Percentiles rank a stretch among this genome's conserved stretches.
Evolutionary conservation across 2,888 invertebrate species (phyloP).

Genomic region (Coelinius sp.): DNA sequence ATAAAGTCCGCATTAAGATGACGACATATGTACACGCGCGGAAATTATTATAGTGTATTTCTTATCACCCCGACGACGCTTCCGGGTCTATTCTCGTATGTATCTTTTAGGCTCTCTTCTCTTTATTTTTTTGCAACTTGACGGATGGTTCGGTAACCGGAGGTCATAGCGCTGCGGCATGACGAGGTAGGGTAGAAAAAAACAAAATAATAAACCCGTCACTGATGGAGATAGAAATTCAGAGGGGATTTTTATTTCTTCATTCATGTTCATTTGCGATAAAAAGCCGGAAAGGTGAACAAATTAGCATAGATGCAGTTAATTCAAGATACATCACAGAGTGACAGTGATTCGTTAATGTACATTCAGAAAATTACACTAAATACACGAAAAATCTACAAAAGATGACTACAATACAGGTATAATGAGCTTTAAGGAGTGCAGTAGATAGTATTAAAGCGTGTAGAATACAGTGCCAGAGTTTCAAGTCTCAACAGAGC

Average conservation of each 20-base stretch:
- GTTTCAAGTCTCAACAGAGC: conserved; percentile 47
- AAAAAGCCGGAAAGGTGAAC: no score
- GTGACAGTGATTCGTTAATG: no score
- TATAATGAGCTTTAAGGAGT: no score
- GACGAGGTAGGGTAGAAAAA: not conserved
- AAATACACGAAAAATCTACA: no score
- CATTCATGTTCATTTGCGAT: not conserved
- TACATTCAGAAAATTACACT: no score
- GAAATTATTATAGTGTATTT: not conserved
- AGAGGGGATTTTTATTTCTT: not conserved
- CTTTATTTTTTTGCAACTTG: not conserved
- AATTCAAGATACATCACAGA: no score
- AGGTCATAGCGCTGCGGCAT: not conserved
- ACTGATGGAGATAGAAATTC: not conserved
- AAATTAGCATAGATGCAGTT: no score
- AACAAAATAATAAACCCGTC: not conserved
- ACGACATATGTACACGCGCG: conserved; percentile 21
- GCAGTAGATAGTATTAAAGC: no score
- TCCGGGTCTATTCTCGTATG: conserved; percentile 6
- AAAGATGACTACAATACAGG: no score
- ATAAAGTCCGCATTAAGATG: not conserved
- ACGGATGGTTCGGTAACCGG: not conserved
- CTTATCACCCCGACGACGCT: not conserved
- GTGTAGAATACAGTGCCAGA: conserved; percentile 28
- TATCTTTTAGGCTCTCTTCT: not conserved